Conservation (phyloP, 2,113 vertebrate species). For the Myodes glareolus region DNA sequence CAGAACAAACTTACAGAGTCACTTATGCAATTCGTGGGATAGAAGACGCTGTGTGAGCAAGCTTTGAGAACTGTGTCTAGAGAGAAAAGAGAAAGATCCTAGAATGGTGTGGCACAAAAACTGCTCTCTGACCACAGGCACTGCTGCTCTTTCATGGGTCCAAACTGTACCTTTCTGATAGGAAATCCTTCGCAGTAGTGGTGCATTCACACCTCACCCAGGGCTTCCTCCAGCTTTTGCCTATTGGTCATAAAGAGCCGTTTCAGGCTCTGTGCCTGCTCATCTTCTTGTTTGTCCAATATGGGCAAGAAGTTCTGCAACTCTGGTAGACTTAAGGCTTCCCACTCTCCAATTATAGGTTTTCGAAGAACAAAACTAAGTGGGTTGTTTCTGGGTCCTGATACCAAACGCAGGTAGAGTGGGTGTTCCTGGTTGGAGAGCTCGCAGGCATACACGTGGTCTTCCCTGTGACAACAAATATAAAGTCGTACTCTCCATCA, state of each 20-base stretch:
- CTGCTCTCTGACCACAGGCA: slow-evolving; percentile 74
- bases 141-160: slow-evolving; percentile 52
- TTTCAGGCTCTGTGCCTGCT: slow-evolving; percentile 90
- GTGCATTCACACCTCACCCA: slow-evolving; percentile 85
- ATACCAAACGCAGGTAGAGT: slow-evolving; percentile 93
- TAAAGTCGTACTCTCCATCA: slow-evolving; percentile 97
- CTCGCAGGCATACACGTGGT: slow-evolving; percentile 97
- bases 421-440: slow-evolving; percentile 94
- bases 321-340: slow-evolving; percentile 96
- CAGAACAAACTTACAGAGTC: slow-evolving; percentile 75
- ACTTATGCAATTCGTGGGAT: slow-evolving; percentile 47
- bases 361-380: slow-evolving; percentile 96
- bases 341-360: slow-evolving; percentile 98
- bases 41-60: slow-evolving; percentile 73
- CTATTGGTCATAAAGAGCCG: slow-evolving; percentile 90
- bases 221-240: slow-evolving; percentile 93
- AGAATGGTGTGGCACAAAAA: slow-evolving; percentile 65
- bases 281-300: slow-evolving; percentile 95
- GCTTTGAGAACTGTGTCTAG: slow-evolving; percentile 74
- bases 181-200: slow-evolving; percentile 82
- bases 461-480: slow-evolving; percentile 93
- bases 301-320: slow-evolving; percentile 96
- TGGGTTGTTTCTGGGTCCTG: slow-evolving; percentile 91
- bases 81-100: slow-evolving; percentile 70
- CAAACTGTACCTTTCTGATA: slow-evolving; percentile 54